Percentiles rank a stretch among this genome's conserved stretches.
Conservation (phyloP, 2,797 vertebrate genomes). For the Adelosebastes latens region DNA sequence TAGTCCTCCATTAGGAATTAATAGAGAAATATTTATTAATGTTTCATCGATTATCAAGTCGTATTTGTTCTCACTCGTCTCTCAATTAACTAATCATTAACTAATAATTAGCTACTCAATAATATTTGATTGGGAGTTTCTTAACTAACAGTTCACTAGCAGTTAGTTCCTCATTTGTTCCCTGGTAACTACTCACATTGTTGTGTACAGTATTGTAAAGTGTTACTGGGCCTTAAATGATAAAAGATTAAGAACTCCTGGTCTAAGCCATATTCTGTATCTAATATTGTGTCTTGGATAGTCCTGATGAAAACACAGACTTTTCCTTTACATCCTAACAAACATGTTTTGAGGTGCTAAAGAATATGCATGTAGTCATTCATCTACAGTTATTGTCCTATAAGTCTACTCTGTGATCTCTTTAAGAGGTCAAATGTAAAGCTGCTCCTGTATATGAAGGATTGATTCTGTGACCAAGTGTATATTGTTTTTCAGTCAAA, state of each 20-base stretch:
- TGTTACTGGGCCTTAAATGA: too few relatives aligned
- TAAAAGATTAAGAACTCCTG: too few relatives aligned
- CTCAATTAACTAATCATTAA: too few relatives aligned
- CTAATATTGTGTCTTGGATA: neutral
- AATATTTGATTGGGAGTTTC: too few relatives aligned
- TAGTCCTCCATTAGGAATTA: too few relatives aligned
- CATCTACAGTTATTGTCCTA: neutral
- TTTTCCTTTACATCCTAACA: conserved; percentile 9
- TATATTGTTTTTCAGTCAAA: conserved; percentile 52
- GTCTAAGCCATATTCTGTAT: neutral
- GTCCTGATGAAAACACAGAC: neutral
- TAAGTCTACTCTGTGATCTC: conserved; percentile 41
- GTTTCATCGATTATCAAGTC: rapidly evolving
- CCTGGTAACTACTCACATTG: too few relatives aligned
- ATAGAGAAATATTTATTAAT: too few relatives aligned
- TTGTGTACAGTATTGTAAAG: too few relatives aligned
- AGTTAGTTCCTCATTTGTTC: too few relatives aligned
- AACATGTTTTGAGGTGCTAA: conserved; percentile 39
- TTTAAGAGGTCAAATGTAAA: conserved; percentile 49
- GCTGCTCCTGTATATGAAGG: conserved; percentile 10
- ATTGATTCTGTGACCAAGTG: conserved; percentile 9
- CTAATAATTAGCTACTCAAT: too few relatives aligned
- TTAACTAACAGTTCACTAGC: too few relatives aligned
- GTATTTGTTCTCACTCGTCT: too few relatives aligned
- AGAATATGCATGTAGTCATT: neutral